These are phyloP conservation scores for Cryptosula pallasiana DNA, from an alignment of 2,888 invertebrate genomes.

Conservation along the genomic window DNA sequence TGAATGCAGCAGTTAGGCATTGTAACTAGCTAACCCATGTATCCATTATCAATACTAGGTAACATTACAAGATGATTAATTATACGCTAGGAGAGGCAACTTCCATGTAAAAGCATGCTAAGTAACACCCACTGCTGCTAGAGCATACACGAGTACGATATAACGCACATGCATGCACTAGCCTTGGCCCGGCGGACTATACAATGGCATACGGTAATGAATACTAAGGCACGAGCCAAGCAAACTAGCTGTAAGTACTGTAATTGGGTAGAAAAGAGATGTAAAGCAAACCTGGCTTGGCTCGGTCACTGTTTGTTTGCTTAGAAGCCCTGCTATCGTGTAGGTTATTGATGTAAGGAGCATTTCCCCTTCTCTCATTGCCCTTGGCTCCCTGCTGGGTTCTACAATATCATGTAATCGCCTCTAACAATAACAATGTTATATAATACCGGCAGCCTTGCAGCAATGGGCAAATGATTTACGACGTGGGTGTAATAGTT, in stretches of 20 bases:
- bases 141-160: too few species aligned
- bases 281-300: conserved; percentile 12
- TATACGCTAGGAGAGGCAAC: not conserved
- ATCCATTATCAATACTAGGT: not conserved
- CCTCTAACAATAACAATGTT: not conserved
- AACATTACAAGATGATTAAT: not conserved
- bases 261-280: too few species aligned
- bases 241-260: too few species aligned
- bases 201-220: too few species aligned
- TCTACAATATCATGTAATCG: not conserved
- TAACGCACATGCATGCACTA: too few species aligned
- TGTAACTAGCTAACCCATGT: too few species aligned
- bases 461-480: too few species aligned
- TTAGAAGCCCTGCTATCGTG: not conserved
- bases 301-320: conserved; percentile 6
- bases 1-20: too few species aligned
- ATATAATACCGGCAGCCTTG: not conserved
- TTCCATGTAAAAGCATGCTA: not conserved
- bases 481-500: too few species aligned
- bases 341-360: conserved; percentile 15
- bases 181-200: too few species aligned
- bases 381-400: not conserved
- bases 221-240: too few species aligned
- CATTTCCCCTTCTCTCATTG: not conserved
- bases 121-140: too few species aligned